phyloP scores from a whole-genome alignment of 2,113 vertebrate genomes.

The Sylvia atricapilla region DNA sequence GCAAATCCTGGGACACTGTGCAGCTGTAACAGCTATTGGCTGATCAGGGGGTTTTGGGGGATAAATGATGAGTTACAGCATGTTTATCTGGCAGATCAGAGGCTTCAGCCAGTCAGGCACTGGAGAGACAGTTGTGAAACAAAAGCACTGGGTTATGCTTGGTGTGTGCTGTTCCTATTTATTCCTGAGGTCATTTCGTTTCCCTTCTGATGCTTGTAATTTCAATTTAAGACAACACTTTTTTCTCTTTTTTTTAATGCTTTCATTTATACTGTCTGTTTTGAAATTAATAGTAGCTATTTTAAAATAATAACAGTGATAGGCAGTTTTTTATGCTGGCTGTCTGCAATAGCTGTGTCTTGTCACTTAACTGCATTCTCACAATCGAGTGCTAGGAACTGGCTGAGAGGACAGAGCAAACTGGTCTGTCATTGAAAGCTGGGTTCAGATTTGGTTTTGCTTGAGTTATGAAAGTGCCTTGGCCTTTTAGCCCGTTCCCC shows the following conservation, averaged over 20 bases:
- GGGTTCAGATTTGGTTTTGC: conserved; percentile 3
- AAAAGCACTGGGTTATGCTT: not conserved
- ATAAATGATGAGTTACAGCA: not conserved
- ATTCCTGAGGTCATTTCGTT: not conserved
- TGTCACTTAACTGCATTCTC: not conserved
- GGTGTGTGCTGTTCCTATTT: not conserved
- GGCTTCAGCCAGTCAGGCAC: not conserved
- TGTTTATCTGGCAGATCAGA: not conserved
- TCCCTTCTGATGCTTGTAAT: not conserved
- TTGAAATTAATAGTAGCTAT: not conserved
- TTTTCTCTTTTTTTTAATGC: not conserved
- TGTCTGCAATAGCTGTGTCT: not conserved
- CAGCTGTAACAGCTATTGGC: not conserved
- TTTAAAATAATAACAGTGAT: not conserved
- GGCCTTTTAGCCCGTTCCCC: not conserved
- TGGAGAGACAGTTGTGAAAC: not conserved
- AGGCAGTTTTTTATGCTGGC: not conserved
- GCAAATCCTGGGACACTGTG: not conserved
- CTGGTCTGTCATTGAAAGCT: not conserved
- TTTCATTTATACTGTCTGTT: not conserved
- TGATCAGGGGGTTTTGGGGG: not conserved
- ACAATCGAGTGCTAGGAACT: not conserved
- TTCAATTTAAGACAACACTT: not conserved
- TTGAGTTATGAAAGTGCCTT: not conserved
- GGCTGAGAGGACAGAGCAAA: not conserved